These are phyloP conservation scores for Peromyscus aztecus DNA, from an alignment of 2,797 vertebrate species.

Conservation along the genomic window DNA sequence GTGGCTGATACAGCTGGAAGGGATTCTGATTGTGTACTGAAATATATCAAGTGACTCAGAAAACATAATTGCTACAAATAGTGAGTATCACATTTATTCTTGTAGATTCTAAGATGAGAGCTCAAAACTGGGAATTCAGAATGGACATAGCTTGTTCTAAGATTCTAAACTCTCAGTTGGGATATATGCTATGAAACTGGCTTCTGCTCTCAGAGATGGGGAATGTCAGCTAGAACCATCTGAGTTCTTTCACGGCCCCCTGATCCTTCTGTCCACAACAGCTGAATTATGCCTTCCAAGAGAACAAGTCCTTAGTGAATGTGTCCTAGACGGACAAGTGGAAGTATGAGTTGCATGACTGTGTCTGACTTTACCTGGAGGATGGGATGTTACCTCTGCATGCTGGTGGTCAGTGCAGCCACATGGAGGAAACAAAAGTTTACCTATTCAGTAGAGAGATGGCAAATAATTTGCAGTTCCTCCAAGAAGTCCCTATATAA, in stretches of 20 bases:
- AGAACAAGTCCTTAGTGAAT: background rate
- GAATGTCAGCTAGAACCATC: background rate
- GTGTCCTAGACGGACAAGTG: background rate
- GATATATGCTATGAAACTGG: background rate
- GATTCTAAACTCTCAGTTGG: background rate
- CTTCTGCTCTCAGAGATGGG: rapidly evolving
- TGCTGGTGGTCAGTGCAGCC: background rate
- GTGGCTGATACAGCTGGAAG: background rate
- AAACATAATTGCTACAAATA: background rate
- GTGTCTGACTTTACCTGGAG: background rate
- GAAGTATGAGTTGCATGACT: background rate
- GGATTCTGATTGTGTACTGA: background rate
- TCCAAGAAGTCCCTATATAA: background rate
- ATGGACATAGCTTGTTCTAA: background rate
- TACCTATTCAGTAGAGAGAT: background rate
- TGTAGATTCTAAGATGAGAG: background rate
- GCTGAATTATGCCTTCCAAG: too few species aligned
- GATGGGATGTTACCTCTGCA: background rate
- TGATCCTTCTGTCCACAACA: background rate
- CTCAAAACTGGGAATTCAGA: background rate
- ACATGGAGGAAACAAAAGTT: background rate
- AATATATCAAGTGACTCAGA: background rate
- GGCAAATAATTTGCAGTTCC: background rate
- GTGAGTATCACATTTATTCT: background rate
- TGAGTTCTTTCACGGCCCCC: background rate